A percentile compares a stretch with the other conserved stretches of the same genome.
phyloP scores from a whole-genome alignment of 92 coral and sea anemone species.

The Pocillopora grandis region DNA sequence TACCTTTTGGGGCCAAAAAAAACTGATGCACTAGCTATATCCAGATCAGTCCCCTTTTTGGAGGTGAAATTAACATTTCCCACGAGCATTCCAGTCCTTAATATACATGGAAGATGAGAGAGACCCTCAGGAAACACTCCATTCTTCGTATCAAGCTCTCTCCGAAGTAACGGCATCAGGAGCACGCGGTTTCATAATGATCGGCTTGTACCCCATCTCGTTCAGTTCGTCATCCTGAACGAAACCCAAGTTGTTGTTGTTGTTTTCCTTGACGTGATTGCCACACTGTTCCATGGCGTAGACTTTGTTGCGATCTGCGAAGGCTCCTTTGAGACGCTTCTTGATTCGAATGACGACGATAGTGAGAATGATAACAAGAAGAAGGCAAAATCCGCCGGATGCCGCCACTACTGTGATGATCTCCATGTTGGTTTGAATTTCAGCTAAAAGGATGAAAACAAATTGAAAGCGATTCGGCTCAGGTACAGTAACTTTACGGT shows the following conservation, averaged over 20 bases:
- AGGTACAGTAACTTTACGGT: too few species aligned
- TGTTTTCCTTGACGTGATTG: constrained; percentile 13
- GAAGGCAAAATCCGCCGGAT: constrained; percentile 10
- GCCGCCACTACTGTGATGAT: constrained; percentile 2
- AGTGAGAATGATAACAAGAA: constrained; percentile 13
- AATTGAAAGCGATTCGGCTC: background rate
- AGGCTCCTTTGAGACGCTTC: constrained; percentile 18
- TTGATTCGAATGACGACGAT: constrained; percentile 1
- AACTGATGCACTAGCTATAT: too few species aligned
- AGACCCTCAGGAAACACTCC: too few species aligned
- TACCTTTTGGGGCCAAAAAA: too few species aligned
- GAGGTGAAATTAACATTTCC: too few species aligned
- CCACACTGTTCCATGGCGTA: constrained; percentile 26
- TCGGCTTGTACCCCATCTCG: background rate
- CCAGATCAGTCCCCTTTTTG: too few species aligned
- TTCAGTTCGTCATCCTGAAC: constrained; percentile 8
- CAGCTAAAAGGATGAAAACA: constrained; percentile 1
- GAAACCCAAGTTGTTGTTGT: constrained; percentile 18
- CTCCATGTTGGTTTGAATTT: constrained; percentile 7
- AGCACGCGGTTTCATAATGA: background rate
- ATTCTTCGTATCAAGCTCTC: background rate
- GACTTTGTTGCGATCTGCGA: constrained; percentile 18
- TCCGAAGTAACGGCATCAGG: background rate
- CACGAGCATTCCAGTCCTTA: background rate
- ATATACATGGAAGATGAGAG: background rate